Percentiles rank a stretch among this genome's conserved stretches.
These are phyloP conservation scores for Bruchidius siliquastri DNA, from an alignment of 2,888 invertebrate species.

Conservation along the genomic window DNA sequence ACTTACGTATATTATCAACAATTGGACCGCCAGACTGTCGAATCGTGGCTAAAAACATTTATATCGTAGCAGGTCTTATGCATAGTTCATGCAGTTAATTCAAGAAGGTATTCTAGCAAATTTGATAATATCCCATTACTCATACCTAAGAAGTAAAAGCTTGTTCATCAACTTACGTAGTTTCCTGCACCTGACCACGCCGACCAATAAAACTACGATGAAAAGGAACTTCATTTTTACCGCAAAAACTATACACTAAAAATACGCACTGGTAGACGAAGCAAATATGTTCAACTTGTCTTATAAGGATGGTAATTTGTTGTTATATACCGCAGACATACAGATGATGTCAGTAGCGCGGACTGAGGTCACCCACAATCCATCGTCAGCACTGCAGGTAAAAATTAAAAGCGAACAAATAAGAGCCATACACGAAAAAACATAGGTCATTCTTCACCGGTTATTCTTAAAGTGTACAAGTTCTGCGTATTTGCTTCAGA, in stretches of 20 bases:
- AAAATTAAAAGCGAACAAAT: not conserved
- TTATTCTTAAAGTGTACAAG: not conserved
- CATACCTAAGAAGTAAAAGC: no score
- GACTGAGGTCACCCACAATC: not conserved
- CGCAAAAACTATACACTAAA: not conserved
- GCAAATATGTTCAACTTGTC: not conserved
- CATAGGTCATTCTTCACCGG: not conserved
- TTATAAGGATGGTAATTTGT: not conserved
- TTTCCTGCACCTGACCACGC: not conserved
- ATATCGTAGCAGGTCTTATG: no score
- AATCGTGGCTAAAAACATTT: no score
- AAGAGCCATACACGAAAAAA: not conserved
- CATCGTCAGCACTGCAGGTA: not conserved
- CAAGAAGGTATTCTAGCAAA: no score
- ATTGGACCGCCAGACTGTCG: no score
- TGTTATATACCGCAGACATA: not conserved
- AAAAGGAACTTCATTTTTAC: not conserved
- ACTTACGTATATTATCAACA: no score
- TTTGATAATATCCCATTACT: no score
- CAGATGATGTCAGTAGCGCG: not conserved
- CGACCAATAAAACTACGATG: not conserved
- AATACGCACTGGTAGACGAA: not conserved
- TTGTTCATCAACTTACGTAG: not conserved
- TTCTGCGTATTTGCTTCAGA: no score
- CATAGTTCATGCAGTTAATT: no score